phyloP scores from a whole-genome alignment of 53 echinoderm and acorn worm genomes.

The Paracentrotus lividus region DNA sequence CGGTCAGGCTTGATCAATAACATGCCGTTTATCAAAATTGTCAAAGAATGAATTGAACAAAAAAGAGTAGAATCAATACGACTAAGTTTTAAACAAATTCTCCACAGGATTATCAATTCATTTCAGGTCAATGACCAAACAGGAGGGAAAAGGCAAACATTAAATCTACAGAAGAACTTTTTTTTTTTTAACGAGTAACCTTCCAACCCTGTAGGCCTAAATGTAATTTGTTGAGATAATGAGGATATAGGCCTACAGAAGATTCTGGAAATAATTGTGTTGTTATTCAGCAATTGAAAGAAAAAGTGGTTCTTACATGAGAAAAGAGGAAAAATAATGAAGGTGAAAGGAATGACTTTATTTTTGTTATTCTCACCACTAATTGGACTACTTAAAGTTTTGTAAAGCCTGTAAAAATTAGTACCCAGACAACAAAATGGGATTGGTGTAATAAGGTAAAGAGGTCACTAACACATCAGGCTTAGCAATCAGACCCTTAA shows the following conservation, averaged over 20 bases:
- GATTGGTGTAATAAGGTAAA: neutral
- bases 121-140: neutral
- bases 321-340: neutral
- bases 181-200: neutral
- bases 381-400: neutral
- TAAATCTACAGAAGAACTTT: neutral
- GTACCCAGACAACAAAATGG: neutral
- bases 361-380: slow-evolving; percentile 11
- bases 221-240: neutral
- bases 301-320: neutral
- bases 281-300: neutral
- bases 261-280: neutral
- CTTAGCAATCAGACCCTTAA: neutral
- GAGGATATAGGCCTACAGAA: neutral
- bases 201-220: neutral
- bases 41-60: neutral
- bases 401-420: neutral
- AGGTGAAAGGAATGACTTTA: neutral
- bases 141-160: neutral
- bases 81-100: neutral
- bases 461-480: neutral
- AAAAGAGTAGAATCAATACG: neutral
- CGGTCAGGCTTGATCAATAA: neutral
- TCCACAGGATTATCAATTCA: neutral
- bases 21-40: neutral